phyloP scores from a whole-genome alignment of 2,888 invertebrate species.

The Chorisops tibialis region DNA sequence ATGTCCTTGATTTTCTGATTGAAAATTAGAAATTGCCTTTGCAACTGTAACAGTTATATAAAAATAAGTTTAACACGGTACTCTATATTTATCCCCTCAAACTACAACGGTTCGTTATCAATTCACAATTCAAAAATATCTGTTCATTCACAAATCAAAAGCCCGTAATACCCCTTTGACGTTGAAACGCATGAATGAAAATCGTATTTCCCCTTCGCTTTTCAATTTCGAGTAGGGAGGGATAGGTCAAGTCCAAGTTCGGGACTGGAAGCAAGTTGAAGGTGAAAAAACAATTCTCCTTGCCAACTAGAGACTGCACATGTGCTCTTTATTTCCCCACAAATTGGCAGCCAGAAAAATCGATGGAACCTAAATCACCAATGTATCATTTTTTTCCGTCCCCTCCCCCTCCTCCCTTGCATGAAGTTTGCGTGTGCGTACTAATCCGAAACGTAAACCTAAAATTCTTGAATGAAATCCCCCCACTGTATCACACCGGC shows the following conservation, averaged over 20 bases:
- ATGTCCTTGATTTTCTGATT: too few species aligned
- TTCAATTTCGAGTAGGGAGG: too few species aligned
- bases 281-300: not conserved
- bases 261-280: not conserved
- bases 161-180: too few species aligned
- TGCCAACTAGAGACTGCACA: not conserved
- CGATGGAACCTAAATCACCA: not conserved
- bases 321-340: not conserved
- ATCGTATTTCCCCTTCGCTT: not conserved
- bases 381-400: too few species aligned
- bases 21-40: too few species aligned
- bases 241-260: slow-evolving; percentile 23
- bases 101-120: too few species aligned
- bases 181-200: slow-evolving; percentile 9
- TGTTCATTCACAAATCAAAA: too few species aligned
- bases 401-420: not conserved
- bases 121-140: too few species aligned
- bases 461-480: slow-evolving; percentile 3
- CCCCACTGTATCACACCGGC: not conserved
- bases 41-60: too few species aligned
- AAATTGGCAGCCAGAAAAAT: slow-evolving; percentile 8
- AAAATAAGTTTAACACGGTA: too few species aligned
- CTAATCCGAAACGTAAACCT: not conserved
- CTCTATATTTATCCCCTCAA: too few species aligned
- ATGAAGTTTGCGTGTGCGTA: not conserved